Evolutionary conservation across 2,888 invertebrate species (phyloP), one percentile per base, ranked within the genome.

Genomic region (Hanleya hanleyi): DNA sequence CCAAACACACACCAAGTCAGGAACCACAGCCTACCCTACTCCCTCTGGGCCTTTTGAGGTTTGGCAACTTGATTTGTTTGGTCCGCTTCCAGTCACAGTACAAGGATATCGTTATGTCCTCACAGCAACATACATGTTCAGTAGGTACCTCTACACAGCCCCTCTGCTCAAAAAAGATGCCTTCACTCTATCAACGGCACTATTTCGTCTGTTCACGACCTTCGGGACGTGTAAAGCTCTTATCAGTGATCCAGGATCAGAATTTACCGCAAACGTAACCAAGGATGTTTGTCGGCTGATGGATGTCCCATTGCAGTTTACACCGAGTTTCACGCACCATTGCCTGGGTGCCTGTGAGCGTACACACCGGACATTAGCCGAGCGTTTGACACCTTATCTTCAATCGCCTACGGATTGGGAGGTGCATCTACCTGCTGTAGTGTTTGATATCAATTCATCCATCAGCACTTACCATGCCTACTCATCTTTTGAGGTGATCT

Each of bases 401-500:
- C 32, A 35, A 37, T n/a, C 38, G 22, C 15, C 9, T 35, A 37
- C 35, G 4, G 36, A 26, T 32, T 64, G 64, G 64, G 64, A 64
- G 15, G 38, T 36, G 18, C 18, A 2, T 12, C n/a, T 64, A n/a
- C 37, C 64, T n/a, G 35, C 64, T 35, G 38, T 64, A 15, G 57
- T 7, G n/a, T 70, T 35, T 64, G 51, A 32, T 65, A 65, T 66
- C 26, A 66, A 50, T 15, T 36, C 35, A 12, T 36, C 38, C 38
- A 32, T 18, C 29, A 69, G 35, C 1, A 22, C 32, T 33, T 22
- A 35, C 62, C 62, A 26, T 15, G 69, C 32, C 3, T 62, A 51
- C 62, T 51, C 69, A 26, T 22, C 62, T 29, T 57, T 26, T 62
- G 69, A 51, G 35, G 41, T 62, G 71, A 75, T 74, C 69, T 64